Base-by-base conservation (phyloP, 2,113 vertebrate genomes). In the Elachura formosa region DNA sequence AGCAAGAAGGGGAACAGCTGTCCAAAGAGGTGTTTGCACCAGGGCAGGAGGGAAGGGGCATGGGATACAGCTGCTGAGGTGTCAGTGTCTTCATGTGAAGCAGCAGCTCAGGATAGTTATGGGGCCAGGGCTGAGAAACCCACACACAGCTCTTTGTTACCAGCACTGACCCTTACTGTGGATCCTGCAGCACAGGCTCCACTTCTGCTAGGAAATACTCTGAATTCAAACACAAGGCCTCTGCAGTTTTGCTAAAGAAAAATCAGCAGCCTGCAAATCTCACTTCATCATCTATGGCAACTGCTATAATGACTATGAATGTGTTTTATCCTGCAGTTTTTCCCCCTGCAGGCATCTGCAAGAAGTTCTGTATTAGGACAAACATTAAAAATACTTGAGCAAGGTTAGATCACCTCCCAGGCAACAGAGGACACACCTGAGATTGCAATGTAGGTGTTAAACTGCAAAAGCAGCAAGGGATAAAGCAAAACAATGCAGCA, bases 351-450 rank as follows among this genome's bases (percentile, higher is more conserved):
- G 87, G 63, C 91, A 94, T 64, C 72, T 1, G 1, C 25, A n/a
- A 90, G 74, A 80, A 84, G 48, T 58, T 95, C 48, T 78, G 86
- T 88, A 90, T 87, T 54, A 82, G 79, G 33, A 62, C 12, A 67
- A 87, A 84, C 79, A 86, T 79, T 73, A 92, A 96, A 94, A 95
- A 89, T 74, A 79, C 29, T 52, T 84, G 15, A 92, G 54, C 72
- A 54, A 79, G 13, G 19, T 87, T 77, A 68, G 78, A 89, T 81
- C 74, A 51, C 69, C 84, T 81, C 46, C 8, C 36, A 79, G 83
- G 73, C 63, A 89, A 72, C 61, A 88, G 55, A 73, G 22, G 71
- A 90, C 87, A 89, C 67, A 80, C 56, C 77, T 88, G 91, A 94
- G 64, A 84, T 23, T 82, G 68, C 22, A 75, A 58, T 4, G 21